These are phyloP conservation scores for Discoglossus pictus DNA, from an alignment of 2,797 vertebrate genomes.

Conservation along the genomic window DNA sequence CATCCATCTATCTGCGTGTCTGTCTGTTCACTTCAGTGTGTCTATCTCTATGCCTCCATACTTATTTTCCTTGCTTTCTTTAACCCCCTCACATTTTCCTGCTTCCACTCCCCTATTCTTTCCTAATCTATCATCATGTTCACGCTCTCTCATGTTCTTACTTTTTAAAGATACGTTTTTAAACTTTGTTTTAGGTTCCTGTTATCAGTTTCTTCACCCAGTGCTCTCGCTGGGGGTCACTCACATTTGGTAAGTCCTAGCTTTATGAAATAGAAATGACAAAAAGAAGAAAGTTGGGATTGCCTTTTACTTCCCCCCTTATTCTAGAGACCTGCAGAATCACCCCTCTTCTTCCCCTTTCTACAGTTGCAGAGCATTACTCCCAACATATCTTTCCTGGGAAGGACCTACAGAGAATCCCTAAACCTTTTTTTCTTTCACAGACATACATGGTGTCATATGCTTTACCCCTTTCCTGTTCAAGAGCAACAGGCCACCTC, in stretches of 20 bases:
- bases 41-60: not conserved
- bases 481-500: too few species aligned
- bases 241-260: slow-evolving; percentile 20
- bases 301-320: not conserved
- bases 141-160: too few species aligned
- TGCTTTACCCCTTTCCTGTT: too few species aligned
- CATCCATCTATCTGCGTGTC: too few species aligned
- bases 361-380: slow-evolving; percentile 10
- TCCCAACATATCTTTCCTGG: not conserved
- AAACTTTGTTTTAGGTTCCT: too few species aligned
- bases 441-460: too few species aligned
- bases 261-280: not conserved
- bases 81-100: not conserved
- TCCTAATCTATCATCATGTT: not conserved
- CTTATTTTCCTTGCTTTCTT: not conserved
- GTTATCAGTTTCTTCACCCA: too few species aligned
- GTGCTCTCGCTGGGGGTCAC: not conserved
- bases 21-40: not conserved
- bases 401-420: not conserved
- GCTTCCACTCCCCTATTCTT: not conserved
- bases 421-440: too few species aligned
- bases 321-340: slow-evolving; percentile 3
- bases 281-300: too few species aligned
- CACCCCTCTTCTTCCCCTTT: not conserved
- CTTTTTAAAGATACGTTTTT: too few species aligned